phyloP scores from a whole-genome alignment of 64 coral and sea anemone species.

The Hydrozoanthus tunicans region DNA sequence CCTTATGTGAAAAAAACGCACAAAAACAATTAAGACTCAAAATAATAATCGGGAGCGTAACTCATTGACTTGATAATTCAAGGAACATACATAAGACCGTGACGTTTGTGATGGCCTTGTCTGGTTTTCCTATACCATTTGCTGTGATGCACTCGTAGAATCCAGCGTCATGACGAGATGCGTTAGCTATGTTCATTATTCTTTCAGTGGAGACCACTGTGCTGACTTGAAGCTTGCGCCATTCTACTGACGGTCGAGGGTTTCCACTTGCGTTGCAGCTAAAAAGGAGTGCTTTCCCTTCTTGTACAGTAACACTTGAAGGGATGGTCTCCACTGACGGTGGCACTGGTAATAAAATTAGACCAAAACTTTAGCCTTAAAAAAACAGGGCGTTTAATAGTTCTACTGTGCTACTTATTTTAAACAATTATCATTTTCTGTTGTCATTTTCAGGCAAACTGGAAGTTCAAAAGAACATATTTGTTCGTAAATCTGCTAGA shows the following conservation, averaged over 20 bases:
- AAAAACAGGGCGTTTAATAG: no score
- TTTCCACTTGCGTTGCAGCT: constrained; percentile 24
- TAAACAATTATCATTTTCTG: no score
- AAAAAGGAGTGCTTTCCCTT: not conserved
- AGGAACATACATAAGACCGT: constrained; percentile 4
- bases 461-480: no score
- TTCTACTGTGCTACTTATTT: no score
- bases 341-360: not conserved
- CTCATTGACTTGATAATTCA: not conserved
- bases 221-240: not conserved
- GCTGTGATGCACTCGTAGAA: not conserved
- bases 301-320: not conserved
- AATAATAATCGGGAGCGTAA: not conserved
- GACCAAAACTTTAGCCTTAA: no score
- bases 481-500: no score
- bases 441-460: no score
- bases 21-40: not conserved
- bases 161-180: not conserved
- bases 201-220: not conserved
- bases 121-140: constrained; percentile 7
- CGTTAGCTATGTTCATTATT: not conserved
- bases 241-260: not conserved
- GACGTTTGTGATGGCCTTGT: not conserved
- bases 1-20: not conserved
- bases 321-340: not conserved